These are phyloP conservation scores for Noctua pronuba DNA, from an alignment of 2,888 invertebrate species.

Conservation along the genomic window DNA sequence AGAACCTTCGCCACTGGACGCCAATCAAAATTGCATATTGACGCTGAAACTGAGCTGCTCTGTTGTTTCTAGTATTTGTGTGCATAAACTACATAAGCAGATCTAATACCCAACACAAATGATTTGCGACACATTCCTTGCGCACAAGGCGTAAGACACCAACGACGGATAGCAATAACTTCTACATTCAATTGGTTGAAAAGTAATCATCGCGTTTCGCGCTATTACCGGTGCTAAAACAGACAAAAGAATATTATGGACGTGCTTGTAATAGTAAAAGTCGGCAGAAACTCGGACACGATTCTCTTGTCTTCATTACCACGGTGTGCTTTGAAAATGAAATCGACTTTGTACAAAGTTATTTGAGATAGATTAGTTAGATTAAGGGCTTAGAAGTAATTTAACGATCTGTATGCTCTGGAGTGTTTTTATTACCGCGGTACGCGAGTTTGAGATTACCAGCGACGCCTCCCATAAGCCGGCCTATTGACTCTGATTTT, in stretches of 20 bases:
- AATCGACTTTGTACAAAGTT: conserved; percentile 57
- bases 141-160: no score
- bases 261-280: neutral
- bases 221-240: neutral
- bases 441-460: conserved; percentile 66
- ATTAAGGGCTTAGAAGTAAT: conserved; percentile 65
- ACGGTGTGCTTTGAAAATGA: conserved; percentile 34
- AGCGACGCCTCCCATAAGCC: conserved; percentile 62
- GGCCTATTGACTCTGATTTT: conserved; percentile 66
- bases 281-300: neutral
- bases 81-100: neutral
- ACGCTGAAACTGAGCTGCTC: neutral
- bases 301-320: conserved; percentile 1
- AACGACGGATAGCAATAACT: neutral
- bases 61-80: neutral
- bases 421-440: conserved; percentile 66
- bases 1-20: no score
- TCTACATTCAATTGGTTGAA: neutral
- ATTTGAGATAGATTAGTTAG: conserved; percentile 59
- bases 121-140: neutral
- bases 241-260: conserved; percentile 2
- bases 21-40: conserved; percentile 7
- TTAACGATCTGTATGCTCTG: conserved; percentile 66
- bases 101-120: neutral
- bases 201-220: neutral